These are phyloP conservation scores for Hemicordylus capensis DNA, from an alignment of 2,113 vertebrate species.

Conservation along the genomic window DNA sequence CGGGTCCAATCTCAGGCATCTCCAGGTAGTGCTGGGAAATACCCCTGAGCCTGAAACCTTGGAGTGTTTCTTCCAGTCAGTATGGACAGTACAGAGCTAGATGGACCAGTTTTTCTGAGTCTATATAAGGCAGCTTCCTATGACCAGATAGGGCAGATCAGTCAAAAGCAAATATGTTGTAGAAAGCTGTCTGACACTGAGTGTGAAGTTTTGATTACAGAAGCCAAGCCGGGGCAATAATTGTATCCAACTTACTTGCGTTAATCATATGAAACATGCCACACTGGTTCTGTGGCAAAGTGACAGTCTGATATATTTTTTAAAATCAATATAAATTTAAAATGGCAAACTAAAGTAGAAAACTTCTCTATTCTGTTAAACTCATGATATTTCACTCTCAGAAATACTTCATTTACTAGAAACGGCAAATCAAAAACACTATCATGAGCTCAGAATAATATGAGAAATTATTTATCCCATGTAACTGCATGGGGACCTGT, in stretches of 20 bases:
- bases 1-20: no score
- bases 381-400: neutral
- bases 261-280: constrained; percentile 51
- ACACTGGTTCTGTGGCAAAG: neutral
- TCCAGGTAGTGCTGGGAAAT: no score
- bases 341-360: constrained; percentile 9
- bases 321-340: constrained; percentile 37
- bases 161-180: neutral
- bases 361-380: neutral
- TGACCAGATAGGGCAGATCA: constrained; percentile 25
- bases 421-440: neutral
- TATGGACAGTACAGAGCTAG: no score
- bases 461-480: neutral
- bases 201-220: neutral
- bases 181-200: constrained; percentile 27
- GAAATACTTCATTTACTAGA: neutral
- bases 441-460: constrained; percentile 11
- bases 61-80: no score
- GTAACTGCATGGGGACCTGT: neutral
- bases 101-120: no score
- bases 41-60: no score
- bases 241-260: constrained; percentile 34
- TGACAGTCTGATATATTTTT: constrained; percentile 30
- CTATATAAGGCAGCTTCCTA: no score
- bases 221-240: constrained; percentile 30